A percentile compares a stretch with the other conserved stretches of the same genome.
These are phyloP conservation scores for Hemicordylus capensis DNA, from an alignment of 2,113 vertebrate species.

Conservation along the genomic window DNA sequence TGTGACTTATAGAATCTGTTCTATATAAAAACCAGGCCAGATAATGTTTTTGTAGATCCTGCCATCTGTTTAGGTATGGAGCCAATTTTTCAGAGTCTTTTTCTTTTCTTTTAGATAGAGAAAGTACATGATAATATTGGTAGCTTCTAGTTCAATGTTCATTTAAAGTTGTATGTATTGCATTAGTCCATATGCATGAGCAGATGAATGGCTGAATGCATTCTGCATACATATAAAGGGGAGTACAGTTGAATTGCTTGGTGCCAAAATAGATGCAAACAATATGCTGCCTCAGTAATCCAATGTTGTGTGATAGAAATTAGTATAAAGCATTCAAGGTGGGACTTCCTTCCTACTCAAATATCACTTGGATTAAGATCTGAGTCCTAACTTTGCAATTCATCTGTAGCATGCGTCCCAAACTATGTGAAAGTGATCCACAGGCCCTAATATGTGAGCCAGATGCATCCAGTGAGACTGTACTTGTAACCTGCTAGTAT, in stretches of 20 bases:
- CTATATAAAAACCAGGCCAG: constrained; percentile 23
- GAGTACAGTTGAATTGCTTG: not conserved
- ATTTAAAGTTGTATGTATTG: not conserved
- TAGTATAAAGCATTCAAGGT: not conserved
- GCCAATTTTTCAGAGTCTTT: constrained; percentile 5
- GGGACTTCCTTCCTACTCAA: not conserved
- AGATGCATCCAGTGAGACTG: not conserved
- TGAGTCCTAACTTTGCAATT: not conserved
- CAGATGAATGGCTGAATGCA: not conserved
- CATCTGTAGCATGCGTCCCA: not conserved
- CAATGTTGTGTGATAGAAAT: not conserved
- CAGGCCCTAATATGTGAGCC: not conserved
- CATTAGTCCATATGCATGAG: not conserved
- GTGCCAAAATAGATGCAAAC: not conserved
- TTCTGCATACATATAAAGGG: not conserved
- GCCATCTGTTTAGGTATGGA: constrained; percentile 13
- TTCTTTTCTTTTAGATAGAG: not conserved
- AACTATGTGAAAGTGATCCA: not conserved
- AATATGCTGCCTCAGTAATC: not conserved
- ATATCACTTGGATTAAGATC: not conserved
- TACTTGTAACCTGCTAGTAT: not conserved
- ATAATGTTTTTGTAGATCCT: constrained; percentile 8
- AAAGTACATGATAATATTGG: not conserved
- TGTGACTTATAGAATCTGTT: not conserved
- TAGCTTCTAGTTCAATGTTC: not conserved